A percentile compares a stretch with the other conserved stretches of the same genome.
phyloP scores from a whole-genome alignment of 2,113 vertebrate species.

The Brachypodius melanocephalos region DNA sequence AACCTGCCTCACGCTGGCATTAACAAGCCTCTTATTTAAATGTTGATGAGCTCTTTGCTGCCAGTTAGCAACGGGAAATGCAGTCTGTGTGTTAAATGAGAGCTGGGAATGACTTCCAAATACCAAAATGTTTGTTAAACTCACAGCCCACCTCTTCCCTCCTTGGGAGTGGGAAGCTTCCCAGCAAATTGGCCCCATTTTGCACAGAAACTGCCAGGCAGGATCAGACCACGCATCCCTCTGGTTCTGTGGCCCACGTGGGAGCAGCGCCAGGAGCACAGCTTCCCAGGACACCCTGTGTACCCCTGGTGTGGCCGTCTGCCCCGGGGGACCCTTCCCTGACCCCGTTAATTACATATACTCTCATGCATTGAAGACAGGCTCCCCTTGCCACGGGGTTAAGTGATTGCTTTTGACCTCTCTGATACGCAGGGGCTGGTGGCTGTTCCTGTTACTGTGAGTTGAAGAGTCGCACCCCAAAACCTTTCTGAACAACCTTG shows the following conservation, averaged over 20 bases:
- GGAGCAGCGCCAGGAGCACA: background rate
- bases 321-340: background rate
- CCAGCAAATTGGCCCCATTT: constrained; percentile 45
- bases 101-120: constrained; percentile 68
- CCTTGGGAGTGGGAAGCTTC: constrained; percentile 42
- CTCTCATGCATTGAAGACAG: background rate
- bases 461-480: background rate
- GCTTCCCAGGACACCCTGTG: background rate
- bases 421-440: accelerated
- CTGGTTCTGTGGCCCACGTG: background rate
- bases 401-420: background rate
- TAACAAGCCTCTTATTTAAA: constrained; percentile 80
- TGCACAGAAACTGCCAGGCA: constrained; percentile 40
- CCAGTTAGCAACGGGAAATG: constrained; percentile 79
- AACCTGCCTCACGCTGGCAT: constrained; percentile 78
- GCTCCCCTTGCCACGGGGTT: background rate
- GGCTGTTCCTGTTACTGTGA: background rate
- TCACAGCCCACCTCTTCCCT: constrained; percentile 58
- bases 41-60: constrained; percentile 78
- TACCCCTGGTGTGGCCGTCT: background rate
- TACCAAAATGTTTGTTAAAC: constrained; percentile 67
- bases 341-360: background rate
- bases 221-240: constrained; percentile 26
- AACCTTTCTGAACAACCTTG: background rate
- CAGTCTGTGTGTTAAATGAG: constrained; percentile 78